Evolutionary conservation across 2,888 invertebrate species (phyloP), one percentile per base, ranked within the genome.

Genomic region (Platycheirus rosarum): DNA sequence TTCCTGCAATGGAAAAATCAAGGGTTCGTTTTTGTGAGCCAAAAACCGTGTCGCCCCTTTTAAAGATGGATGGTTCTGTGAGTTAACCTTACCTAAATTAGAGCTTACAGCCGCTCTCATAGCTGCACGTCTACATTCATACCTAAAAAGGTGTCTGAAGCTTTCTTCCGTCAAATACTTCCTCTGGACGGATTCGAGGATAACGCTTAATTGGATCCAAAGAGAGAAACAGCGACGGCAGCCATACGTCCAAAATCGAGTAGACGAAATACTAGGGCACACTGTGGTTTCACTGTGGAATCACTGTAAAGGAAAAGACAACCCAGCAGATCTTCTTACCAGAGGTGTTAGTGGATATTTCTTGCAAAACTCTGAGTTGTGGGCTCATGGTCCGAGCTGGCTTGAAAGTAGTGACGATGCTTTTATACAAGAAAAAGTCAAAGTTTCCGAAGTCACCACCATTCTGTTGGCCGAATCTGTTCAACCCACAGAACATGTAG

Each of bases 21-120:
- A 9, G 4, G 8, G 11, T 11, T 32, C 13, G 11, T 29, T 68
- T 26, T 29, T 57, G 16, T 69, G 69, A 4, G 48, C 69, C 16
- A 69, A 69, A 40, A 57, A 57, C 5, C 48, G 48, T 57, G 23
- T 69, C n/a, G 48, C 68, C 1, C 55, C 68, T 6, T 2, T 46
- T 68, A 23, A 68, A 44, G 55, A 68, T 23, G 35, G 46, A 44
- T 29, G 37, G 29, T 18, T 46, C 35, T 46, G 18, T 29, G 65
- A 65, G 49, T 29, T 51, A 11, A 68, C 68, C 1, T 16, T 32
- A 11, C 51, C 51, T 1, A 51, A 51, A 32, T 20, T 29, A 2
- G 53, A 49, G 2, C 48, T 44, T n/a, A 40, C 26, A 11, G 65
- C 51, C 0, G 49, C 65, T 1, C 48, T 44, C 7, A 40, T 23